Conservation (phyloP, 2,888 invertebrate genomes). For the Fragum whitleyi region DNA sequence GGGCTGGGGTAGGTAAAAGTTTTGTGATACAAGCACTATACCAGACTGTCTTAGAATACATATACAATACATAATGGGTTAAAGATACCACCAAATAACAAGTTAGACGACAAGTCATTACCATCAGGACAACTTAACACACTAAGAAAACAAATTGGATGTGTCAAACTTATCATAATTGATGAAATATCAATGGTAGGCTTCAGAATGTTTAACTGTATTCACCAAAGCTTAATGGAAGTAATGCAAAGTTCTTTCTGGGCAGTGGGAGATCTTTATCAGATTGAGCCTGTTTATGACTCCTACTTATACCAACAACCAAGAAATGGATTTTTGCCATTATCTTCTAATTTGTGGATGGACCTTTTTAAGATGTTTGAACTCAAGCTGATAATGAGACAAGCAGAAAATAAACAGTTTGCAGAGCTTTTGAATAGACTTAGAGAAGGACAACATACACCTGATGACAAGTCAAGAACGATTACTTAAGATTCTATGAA, state of each 20-base stretch:
- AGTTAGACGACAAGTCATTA: constrained; percentile 38
- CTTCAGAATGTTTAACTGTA: constrained; percentile 40
- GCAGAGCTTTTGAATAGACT: constrained; percentile 67
- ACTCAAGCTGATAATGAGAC: constrained; percentile 63
- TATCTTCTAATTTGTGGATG: constrained; percentile 63
- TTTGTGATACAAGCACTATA: background rate
- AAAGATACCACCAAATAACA: constrained; percentile 39
- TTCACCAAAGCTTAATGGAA: constrained; percentile 50
- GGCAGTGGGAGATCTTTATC: constrained; percentile 61
- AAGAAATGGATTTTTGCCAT: constrained; percentile 38
- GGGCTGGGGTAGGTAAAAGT: background rate
- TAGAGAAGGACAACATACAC: constrained; percentile 60
- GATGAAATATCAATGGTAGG: constrained; percentile 69
- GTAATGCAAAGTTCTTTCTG: constrained; percentile 38
- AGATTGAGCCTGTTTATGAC: constrained; percentile 60
- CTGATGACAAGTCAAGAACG: constrained; percentile 44
- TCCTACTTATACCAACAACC: constrained; percentile 41
- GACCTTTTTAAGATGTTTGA: constrained; percentile 59
- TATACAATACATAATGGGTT: constrained; percentile 48
- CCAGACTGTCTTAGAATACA: background rate
- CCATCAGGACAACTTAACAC: constrained; percentile 26
- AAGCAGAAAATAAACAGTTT: constrained; percentile 61
- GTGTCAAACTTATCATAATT: constrained; percentile 54
- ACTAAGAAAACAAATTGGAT: constrained; percentile 28
- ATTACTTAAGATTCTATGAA: background rate